A percentile compares a stretch with the other conserved stretches of the same genome.
phyloP scores from a whole-genome alignment of 2,113 vertebrate genomes.

The Naja naja region DNA sequence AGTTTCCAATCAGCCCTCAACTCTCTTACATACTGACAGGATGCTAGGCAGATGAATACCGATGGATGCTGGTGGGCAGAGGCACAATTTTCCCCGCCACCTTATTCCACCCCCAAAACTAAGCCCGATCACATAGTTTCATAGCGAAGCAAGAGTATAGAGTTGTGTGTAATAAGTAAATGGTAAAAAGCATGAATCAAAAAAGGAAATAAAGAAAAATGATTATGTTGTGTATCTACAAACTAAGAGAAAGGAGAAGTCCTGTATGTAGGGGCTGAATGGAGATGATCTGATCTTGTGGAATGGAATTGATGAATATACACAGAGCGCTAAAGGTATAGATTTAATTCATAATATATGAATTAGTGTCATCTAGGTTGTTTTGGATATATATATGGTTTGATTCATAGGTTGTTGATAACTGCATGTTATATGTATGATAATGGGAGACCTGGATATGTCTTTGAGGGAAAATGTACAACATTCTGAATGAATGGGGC shows the following conservation, averaged over 20 bases:
- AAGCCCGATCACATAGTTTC: too few species aligned
- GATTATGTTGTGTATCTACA: not conserved
- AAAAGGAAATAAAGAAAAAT: not conserved
- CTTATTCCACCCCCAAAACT: too few species aligned
- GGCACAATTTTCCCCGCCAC: too few species aligned
- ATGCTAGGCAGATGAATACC: too few species aligned
- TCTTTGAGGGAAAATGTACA: not conserved
- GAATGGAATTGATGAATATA: not conserved
- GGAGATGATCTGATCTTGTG: not conserved
- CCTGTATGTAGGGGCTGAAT: not conserved
- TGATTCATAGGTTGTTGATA: not conserved
- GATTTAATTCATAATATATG: not conserved
- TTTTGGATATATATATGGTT: not conserved
- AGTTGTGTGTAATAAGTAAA: not conserved
- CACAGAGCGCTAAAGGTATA: not conserved
- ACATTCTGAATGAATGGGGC: not conserved
- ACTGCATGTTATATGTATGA: not conserved
- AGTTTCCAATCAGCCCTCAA: too few species aligned
- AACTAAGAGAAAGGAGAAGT: not conserved
- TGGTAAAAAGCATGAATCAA: not conserved
- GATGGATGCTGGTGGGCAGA: too few species aligned
- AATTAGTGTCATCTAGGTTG: not conserved
- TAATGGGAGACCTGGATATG: not conserved
- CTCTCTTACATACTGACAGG: too few species aligned
- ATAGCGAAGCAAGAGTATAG: too few species aligned